Evolutionary conservation across 2,888 invertebrate genomes (phyloP).

Genomic region (Phalera bucephala): DNA sequence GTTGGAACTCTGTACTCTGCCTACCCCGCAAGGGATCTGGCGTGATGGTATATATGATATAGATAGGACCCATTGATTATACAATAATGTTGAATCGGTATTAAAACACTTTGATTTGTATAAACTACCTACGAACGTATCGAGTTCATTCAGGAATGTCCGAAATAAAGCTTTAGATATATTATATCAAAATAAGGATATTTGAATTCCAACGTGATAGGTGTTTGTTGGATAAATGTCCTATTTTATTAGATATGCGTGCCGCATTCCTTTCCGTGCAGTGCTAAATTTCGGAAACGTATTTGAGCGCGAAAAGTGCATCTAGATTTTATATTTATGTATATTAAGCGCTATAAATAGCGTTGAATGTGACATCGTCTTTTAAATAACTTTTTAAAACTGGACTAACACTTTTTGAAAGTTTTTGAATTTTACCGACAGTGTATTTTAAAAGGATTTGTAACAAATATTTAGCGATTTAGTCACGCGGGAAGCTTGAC

Average conservation of each 20-base stretch:
- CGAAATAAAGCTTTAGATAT: background rate
- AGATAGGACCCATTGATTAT: no score
- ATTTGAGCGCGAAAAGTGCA: background rate
- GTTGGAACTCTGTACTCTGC: no score
- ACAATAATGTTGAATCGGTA: no score
- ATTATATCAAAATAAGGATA: background rate
- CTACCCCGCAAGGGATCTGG: no score
- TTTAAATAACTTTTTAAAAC: background rate
- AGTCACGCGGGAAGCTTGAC: constrained; percentile 1
- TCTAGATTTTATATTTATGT: constrained; percentile 1
- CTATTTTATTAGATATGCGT: constrained; percentile 1
- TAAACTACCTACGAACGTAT: no score
- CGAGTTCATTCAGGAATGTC: background rate
- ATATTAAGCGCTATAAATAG: background rate
- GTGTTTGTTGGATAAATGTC: background rate
- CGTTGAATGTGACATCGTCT: background rate
- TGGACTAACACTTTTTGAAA: background rate
- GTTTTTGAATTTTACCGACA: background rate
- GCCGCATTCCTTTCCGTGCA: constrained; percentile 1
- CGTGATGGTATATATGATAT: no score
- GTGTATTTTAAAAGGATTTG: background rate
- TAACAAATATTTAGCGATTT: background rate
- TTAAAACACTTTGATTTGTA: no score
- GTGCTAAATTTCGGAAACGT: constrained; percentile 1
- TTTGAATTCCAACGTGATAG: background rate